Percentiles rank a stretch among this genome's conserved stretches.
These are phyloP conservation scores for Cephus runcator DNA, from an alignment of 2,888 invertebrate species.

Conservation along the genomic window DNA sequence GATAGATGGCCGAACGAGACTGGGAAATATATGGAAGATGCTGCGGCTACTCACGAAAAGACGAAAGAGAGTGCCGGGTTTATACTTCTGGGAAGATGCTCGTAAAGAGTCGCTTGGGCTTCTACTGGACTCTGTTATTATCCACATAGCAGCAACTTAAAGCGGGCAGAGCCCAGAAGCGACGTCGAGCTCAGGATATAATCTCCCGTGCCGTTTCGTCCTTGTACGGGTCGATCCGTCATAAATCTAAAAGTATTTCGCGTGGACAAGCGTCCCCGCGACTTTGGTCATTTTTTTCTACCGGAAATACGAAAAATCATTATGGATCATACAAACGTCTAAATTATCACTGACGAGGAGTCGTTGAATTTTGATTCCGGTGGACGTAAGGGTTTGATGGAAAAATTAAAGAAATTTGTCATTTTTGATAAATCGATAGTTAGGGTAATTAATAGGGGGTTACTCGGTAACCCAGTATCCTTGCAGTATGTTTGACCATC, in stretches of 20 bases:
- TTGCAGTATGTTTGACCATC: neutral
- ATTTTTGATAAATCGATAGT: neutral
- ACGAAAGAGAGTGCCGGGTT: constrained; percentile 40
- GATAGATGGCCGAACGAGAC: neutral
- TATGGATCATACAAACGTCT: too few species aligned
- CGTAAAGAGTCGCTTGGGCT: constrained; percentile 60
- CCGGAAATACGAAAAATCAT: neutral
- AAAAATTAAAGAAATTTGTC: neutral
- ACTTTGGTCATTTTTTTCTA: neutral
- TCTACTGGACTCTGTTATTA: constrained; percentile 62
- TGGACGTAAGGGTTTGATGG: neutral
- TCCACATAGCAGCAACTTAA: constrained; percentile 47
- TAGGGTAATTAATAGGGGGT: neutral
- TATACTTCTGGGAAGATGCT: constrained; percentile 64
- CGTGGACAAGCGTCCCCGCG: neutral
- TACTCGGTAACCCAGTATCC: neutral
- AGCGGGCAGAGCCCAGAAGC: constrained; percentile 49
- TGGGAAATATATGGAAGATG: neutral
- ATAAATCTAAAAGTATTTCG: neutral
- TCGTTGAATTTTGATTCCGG: neutral
- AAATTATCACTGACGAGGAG: neutral
- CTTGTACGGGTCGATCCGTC: constrained; percentile 14
- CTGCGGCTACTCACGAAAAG: constrained; percentile 23
- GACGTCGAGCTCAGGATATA: constrained; percentile 49
- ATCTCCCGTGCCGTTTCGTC: constrained; percentile 46